Evolutionary conservation across 2,797 vertebrate species (phyloP).

Genomic region (Pangasius larnaudii): DNA sequence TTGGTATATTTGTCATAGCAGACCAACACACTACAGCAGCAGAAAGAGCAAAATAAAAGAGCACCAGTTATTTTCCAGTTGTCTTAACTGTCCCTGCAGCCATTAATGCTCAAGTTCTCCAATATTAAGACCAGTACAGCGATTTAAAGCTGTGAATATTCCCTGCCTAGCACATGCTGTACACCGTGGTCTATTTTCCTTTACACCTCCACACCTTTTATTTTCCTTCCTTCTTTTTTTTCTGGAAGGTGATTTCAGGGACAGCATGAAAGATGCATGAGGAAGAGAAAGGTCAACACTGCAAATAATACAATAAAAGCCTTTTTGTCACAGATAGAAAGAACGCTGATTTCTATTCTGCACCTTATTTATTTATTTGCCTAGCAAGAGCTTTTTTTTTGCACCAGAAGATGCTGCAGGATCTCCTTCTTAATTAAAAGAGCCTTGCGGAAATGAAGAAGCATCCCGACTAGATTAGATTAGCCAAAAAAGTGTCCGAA

Average conservation of each 20-base stretch:
- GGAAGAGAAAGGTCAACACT: conserved; percentile 84
- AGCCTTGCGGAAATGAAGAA: conserved; percentile 20
- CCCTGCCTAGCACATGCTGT: conserved; percentile 69
- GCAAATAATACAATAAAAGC: conserved; percentile 80
- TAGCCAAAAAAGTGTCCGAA: conserved; percentile 28
- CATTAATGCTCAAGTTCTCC: neutral
- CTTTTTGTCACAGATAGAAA: conserved; percentile 75
- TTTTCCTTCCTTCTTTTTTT: conserved; percentile 77
- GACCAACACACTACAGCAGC: neutral
- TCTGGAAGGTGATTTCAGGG: conserved; percentile 83
- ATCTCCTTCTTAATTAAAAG: conserved; percentile 20
- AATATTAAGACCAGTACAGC: conserved; percentile 42
- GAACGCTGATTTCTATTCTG: conserved; percentile 65
- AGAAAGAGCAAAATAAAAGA: neutral
- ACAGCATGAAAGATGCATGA: conserved; percentile 91
- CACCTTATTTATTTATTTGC: conserved; percentile 50
- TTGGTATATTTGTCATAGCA: neutral
- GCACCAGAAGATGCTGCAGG: conserved; percentile 40
- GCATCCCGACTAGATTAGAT: neutral
- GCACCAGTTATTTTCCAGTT: neutral
- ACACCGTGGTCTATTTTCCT: conserved; percentile 72
- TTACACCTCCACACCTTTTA: conserved; percentile 79
- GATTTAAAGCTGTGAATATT: conserved; percentile 61
- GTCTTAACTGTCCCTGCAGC: neutral
- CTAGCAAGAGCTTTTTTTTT: conserved; percentile 47